These are phyloP conservation scores for Ridgeia piscesae DNA, from an alignment of 1,140 invertebrate genomes.

Conservation along the genomic window DNA sequence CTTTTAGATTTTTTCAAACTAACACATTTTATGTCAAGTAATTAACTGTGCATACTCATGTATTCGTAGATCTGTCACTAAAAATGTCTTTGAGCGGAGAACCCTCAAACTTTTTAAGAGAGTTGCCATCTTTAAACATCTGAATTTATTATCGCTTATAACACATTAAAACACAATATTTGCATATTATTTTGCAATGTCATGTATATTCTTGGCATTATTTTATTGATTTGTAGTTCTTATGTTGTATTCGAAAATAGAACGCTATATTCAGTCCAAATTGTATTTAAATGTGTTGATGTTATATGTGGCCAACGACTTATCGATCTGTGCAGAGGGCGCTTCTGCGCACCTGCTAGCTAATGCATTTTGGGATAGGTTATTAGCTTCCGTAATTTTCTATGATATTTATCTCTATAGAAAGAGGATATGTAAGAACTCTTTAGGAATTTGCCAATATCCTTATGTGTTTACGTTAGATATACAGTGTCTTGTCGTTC, in stretches of 20 bases:
- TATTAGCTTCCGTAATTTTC: conserved; percentile 31
- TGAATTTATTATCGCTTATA: not conserved
- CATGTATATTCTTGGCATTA: not conserved
- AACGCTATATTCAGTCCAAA: not conserved
- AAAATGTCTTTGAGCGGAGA: not conserved
- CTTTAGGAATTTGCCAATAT: conserved; percentile 6
- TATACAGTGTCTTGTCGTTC: conserved; percentile 2
- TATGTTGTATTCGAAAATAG: not conserved
- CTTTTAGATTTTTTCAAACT: not conserved
- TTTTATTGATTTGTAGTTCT: not conserved
- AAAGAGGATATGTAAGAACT: conserved; percentile 6
- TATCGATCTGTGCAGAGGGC: conserved; percentile 9
- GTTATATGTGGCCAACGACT: conserved; percentile 12
- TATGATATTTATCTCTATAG: conserved; percentile 11
- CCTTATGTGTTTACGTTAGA: conserved; percentile 3
- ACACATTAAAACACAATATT: not conserved
- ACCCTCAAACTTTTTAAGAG: not conserved
- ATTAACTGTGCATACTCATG: not conserved
- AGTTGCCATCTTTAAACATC: not conserved
- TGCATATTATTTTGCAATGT: not conserved
- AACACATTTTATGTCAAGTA: not conserved
- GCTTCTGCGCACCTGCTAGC: conserved; percentile 13
- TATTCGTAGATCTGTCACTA: not conserved
- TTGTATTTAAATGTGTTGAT: not conserved
- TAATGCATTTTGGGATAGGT: conserved; percentile 22